phyloP scores from a whole-genome alignment of 2,113 vertebrate species.

The Dasyprocta punctata region DNA sequence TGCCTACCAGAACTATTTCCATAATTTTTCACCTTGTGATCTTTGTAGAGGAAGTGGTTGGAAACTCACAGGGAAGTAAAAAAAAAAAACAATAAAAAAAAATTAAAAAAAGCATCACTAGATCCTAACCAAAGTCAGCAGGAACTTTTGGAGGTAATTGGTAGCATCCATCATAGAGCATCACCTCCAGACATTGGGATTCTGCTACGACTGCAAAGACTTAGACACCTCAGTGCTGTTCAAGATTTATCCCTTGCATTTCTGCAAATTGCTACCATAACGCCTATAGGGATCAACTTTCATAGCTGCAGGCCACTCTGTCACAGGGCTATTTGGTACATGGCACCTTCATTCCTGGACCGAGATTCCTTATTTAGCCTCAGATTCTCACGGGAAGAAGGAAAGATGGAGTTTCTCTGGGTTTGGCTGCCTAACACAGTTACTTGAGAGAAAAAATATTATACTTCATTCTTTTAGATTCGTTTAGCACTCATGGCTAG shows the following conservation, averaged over 20 bases:
- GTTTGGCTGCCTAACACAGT: background rate
- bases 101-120: background rate
- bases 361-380: slow-evolving; percentile 48
- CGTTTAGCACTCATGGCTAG: background rate
- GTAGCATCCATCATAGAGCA: slow-evolving; percentile 13
- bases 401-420: background rate
- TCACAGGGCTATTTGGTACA: slow-evolving; percentile 27
- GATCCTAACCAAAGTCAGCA: background rate
- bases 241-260: slow-evolving; percentile 22
- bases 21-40: slow-evolving; percentile 10
- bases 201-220: background rate
- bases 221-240: background rate
- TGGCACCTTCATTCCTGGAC: background rate
- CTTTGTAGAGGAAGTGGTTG: slow-evolving; percentile 10
- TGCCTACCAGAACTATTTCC: slow-evolving; percentile 28
- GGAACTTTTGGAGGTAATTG: slow-evolving; percentile 2
- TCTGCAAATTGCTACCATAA: slow-evolving; percentile 52
- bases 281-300: background rate
- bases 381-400: background rate
- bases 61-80: slow-evolving; percentile 31
- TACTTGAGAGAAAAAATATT: background rate
- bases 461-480: background rate
- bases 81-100: no score
- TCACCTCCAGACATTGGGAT: background rate
- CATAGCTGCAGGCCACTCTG: background rate